Base-by-base conservation (phyloP, 2,113 vertebrate genomes). In the Ptilorrhoa leucosticta region DNA sequence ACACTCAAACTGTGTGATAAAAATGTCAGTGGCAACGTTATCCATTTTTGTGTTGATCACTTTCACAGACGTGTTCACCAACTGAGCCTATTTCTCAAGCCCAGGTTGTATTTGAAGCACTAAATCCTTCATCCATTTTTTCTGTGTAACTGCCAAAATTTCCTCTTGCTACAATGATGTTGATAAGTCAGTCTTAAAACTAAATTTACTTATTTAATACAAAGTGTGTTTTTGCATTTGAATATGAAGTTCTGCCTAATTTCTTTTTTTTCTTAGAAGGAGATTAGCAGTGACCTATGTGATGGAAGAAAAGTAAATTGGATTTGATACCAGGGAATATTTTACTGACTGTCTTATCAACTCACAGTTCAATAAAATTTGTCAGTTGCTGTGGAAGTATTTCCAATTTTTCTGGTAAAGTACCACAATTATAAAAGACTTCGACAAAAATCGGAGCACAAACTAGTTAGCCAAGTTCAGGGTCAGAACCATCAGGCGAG, bases 21-120 rank as follows among this genome's bases (percentile, higher is more conserved):
- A 95, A 95, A 92, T 72, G 65, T 88, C 87, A 94, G 61, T 81
- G 45, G 56, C 75, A 88, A 77, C 72, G 64, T 90, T 91, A 88
- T 18, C 83, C 73, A 47, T 94, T 96, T 96, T 81, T 71, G 44
- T 76, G 80, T 65, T 95, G 90, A 94, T 93, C 69, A 73, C 33
- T 90, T 95, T 48, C 73, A 87, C n/a, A 64, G 63, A 92, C 13
- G 14, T 57, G 35, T 77, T 91, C 79, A 80, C 37, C 30, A 85
- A 5, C 90, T 60, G 85, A 90, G 56, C 40, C 40, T 66, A 27
- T 92, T 86, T 86, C 76, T 92, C 51, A 96, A 37, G 48, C 28
- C 30, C 39, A 65, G 75, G 79, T 93, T 12, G 66, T 81, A 71
- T 92, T 65, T 87, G 39, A 91, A 84, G 42, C 42, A 47, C 40